Evolutionary conservation across 2,113 vertebrate genomes (phyloP).

Genomic region (Eolophus roseicapilla): DNA sequence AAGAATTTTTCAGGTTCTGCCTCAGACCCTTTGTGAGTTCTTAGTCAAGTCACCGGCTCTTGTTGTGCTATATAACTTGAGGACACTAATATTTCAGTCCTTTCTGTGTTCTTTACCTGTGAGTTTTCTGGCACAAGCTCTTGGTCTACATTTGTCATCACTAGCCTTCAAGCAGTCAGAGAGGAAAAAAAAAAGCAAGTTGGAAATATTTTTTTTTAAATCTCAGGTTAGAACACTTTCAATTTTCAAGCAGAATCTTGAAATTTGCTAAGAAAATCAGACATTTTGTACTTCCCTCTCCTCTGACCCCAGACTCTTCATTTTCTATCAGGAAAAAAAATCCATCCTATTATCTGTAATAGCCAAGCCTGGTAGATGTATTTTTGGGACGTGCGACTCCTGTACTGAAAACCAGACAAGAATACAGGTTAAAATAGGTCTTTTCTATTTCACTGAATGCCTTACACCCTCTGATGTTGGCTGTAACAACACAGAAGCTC

Average conservation of each 20-base stretch:
- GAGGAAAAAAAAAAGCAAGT: neutral
- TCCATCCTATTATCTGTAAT: neutral
- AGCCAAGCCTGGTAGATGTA: neutral
- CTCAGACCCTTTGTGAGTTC: neutral
- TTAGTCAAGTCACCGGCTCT: neutral
- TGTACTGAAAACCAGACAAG: neutral
- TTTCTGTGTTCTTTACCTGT: neutral
- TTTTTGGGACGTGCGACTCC: neutral
- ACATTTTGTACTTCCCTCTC: neutral
- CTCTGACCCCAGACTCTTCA: neutral
- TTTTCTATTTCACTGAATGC: neutral
- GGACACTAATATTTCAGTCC: neutral
- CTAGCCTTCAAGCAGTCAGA: neutral
- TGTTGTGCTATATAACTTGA: neutral
- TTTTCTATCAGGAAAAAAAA: neutral
- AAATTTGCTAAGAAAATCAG: neutral
- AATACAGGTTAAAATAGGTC: neutral
- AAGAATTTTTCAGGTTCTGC: neutral
- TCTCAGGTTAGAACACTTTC: neutral
- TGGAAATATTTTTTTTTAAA: neutral
- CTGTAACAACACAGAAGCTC: neutral
- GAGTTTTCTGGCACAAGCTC: neutral
- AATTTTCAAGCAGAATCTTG: neutral
- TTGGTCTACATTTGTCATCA: neutral
- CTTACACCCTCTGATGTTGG: constrained; percentile 3